A percentile compares a stretch with the other conserved stretches of the same genome.
phyloP scores from a whole-genome alignment of 2,113 vertebrate species.

The Ageneiosus marmoratus region DNA sequence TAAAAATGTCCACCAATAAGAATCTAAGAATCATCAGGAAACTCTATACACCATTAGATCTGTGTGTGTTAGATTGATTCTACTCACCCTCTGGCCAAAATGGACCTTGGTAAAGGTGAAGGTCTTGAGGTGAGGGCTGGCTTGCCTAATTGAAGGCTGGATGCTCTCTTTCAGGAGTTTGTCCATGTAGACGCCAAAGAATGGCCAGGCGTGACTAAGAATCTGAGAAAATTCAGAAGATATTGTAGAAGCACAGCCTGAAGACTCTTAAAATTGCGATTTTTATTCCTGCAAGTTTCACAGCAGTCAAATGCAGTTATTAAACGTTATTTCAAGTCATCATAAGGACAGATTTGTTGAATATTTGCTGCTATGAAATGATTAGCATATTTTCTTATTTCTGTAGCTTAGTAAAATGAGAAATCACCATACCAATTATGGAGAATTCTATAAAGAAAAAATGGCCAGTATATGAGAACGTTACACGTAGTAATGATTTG shows the following conservation, averaged over 20 bases:
- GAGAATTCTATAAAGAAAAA: background rate
- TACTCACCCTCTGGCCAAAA: slow-evolving; percentile 85
- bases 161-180: slow-evolving; percentile 85
- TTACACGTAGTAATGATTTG: background rate
- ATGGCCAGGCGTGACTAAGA: slow-evolving; percentile 90
- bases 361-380: background rate
- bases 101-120: slow-evolving; percentile 90
- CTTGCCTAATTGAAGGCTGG: slow-evolving; percentile 80
- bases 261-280: background rate
- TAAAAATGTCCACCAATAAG: background rate
- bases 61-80: background rate
- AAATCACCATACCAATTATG: background rate
- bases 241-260: background rate
- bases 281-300: background rate
- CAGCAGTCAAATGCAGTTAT: background rate
- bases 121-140: slow-evolving; percentile 80
- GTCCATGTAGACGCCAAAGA: slow-evolving; percentile 90
- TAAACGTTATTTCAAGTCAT: background rate
- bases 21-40: background rate
- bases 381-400: background rate
- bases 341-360: background rate
- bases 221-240: slow-evolving; percentile 69
- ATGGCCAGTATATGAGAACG: background rate
- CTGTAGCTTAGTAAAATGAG: background rate
- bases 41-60: background rate